phyloP scores from a whole-genome alignment of 2,113 vertebrate genomes.

The Mellivora capensis region DNA sequence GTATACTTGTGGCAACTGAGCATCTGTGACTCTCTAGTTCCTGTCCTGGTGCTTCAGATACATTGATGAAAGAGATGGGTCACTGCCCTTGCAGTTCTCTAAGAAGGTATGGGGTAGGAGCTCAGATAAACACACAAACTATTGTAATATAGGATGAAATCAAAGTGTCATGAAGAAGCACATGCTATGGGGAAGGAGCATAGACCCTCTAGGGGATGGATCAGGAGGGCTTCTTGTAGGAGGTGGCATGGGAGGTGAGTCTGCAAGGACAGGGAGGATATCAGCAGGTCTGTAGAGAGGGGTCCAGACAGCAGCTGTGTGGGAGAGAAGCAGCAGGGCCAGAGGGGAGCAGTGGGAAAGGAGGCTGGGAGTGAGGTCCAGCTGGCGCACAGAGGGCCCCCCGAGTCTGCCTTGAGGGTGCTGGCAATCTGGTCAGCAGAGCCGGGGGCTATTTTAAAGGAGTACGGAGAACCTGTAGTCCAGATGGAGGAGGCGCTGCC shows the following conservation, averaged over 20 bases:
- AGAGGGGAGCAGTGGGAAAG: background rate
- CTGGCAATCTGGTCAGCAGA: background rate
- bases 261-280: background rate
- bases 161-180: background rate
- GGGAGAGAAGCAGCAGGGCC: background rate
- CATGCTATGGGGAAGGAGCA: background rate
- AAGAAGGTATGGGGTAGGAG: background rate
- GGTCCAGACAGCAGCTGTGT: background rate
- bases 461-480: background rate
- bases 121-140: background rate
- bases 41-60: background rate
- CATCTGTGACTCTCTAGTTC: background rate
- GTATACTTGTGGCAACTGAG: background rate
- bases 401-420: background rate
- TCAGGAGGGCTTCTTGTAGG: background rate
- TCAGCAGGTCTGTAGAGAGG: background rate
- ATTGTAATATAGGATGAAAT: background rate
- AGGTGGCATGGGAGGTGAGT: background rate
- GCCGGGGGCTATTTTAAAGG: background rate
- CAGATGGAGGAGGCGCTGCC: background rate
- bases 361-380: background rate
- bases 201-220: background rate
- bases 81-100: background rate
- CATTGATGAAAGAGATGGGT: background rate
- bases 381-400: background rate